These are phyloP conservation scores for Eubasilissa splendida DNA, from an alignment of 2,888 invertebrate species.

Conservation along the genomic window DNA sequence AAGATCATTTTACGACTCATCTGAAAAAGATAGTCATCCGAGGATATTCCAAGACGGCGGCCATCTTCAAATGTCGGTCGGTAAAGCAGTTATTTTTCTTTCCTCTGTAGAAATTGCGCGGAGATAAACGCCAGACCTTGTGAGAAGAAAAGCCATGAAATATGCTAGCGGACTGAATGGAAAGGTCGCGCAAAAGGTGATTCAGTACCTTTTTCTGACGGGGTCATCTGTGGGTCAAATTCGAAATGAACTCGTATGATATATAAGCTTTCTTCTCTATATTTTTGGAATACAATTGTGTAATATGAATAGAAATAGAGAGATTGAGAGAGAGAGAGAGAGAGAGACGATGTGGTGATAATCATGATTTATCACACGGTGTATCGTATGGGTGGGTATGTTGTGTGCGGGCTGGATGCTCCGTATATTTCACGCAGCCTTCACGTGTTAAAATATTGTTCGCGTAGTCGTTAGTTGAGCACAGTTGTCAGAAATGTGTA, in stretches of 20 bases:
- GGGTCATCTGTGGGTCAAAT: not conserved
- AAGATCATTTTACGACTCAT: slow-evolving; percentile 1
- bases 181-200: not conserved
- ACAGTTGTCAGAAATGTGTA: too few relatives aligned
- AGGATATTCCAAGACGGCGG: slow-evolving; percentile 21
- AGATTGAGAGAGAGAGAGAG: too few relatives aligned
- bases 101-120: slow-evolving; percentile 10
- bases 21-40: slow-evolving; percentile 4
- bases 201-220: not conserved
- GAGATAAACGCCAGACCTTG: slow-evolving; percentile 25
- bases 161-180: slow-evolving; percentile 16
- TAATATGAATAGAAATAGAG: too few relatives aligned
- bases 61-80: slow-evolving; percentile 17
- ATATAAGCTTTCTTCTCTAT: too few relatives aligned
- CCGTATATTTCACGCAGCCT: too few relatives aligned
- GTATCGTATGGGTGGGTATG: too few relatives aligned
- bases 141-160: not conserved
- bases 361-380: too few relatives aligned
- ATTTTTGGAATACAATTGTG: too few relatives aligned
- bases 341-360: too few relatives aligned
- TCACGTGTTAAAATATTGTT: too few relatives aligned
- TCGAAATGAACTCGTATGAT: not conserved
- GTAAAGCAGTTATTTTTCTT: slow-evolving; percentile 27
- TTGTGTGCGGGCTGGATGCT: too few relatives aligned
- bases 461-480: too few relatives aligned